A percentile compares a stretch with the other conserved stretches of the same genome.
Evolutionary conservation across 2,888 invertebrate species (phyloP).

Genomic region (Aelia acuminata): DNA sequence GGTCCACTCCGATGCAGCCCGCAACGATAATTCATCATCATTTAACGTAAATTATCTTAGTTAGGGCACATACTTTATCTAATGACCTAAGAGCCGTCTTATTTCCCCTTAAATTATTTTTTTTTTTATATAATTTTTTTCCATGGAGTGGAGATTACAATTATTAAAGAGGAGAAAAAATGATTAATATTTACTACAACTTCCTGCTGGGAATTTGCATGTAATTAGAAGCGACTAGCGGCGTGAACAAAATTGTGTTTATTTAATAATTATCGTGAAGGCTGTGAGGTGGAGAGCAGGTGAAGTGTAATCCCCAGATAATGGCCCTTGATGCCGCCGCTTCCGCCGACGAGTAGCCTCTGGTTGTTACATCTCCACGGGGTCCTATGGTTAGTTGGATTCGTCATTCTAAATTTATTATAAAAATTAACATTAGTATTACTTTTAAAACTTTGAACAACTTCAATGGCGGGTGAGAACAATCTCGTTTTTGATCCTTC

Average conservation of each 20-base stretch:
- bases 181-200: conserved; percentile 33
- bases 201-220: conserved; percentile 47
- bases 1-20: neutral
- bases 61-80: conserved; percentile 34
- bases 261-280: conserved; percentile 46
- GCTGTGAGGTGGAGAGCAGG: conserved; percentile 30
- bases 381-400: neutral
- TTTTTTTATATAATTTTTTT: neutral
- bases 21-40: conserved; percentile 17
- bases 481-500: too few species aligned
- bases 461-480: too few species aligned
- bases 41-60: conserved; percentile 22
- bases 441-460: too few species aligned
- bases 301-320: conserved; percentile 35
- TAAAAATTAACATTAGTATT: too few species aligned
- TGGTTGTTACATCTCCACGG: neutral
- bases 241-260: conserved; percentile 52
- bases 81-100: neutral
- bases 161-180: conserved; percentile 39
- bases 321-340: conserved; percentile 36
- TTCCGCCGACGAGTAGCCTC: neutral
- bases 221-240: neutral
- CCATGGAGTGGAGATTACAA: neutral
- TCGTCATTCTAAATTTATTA: neutral
- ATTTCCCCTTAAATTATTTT: neutral